These are phyloP conservation scores for Neopelma chrysocephalum DNA, from an alignment of 2,797 vertebrate species.

Conservation along the genomic window DNA sequence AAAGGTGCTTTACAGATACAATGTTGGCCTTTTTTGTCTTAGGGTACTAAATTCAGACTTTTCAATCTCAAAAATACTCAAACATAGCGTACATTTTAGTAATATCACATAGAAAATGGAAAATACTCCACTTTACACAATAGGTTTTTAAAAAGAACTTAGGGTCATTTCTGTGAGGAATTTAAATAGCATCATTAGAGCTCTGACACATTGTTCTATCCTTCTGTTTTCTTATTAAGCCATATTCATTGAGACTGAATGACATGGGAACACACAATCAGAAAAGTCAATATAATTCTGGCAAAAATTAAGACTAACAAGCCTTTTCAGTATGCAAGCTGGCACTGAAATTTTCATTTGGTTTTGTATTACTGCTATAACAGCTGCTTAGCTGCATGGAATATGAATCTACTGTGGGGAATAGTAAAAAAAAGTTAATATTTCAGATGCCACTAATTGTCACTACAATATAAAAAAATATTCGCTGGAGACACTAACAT, in stretches of 20 bases:
- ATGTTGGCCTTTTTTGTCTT: neutral
- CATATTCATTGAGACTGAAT: neutral
- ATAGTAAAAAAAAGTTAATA: neutral
- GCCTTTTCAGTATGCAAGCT: neutral
- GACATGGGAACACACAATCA: neutral
- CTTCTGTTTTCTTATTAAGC: neutral
- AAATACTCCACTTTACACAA: neutral
- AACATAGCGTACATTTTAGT: neutral
- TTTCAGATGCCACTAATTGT: neutral
- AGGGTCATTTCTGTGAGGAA: neutral
- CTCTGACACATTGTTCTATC: neutral
- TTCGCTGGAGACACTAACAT: neutral
- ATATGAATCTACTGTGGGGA: neutral
- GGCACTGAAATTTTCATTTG: neutral
- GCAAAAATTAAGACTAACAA: constrained; percentile 15
- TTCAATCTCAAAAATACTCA: neutral
- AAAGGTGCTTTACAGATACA: neutral
- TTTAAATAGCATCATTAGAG: neutral
- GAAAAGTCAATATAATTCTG: neutral
- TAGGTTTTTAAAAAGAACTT: neutral
- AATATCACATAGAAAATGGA: neutral
- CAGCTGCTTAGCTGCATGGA: neutral
- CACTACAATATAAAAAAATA: neutral
- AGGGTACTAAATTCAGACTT: neutral
- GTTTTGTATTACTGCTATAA: neutral